Base-by-base conservation (phyloP, 2,797 vertebrate genomes). In the Hydrophis major region DNA sequence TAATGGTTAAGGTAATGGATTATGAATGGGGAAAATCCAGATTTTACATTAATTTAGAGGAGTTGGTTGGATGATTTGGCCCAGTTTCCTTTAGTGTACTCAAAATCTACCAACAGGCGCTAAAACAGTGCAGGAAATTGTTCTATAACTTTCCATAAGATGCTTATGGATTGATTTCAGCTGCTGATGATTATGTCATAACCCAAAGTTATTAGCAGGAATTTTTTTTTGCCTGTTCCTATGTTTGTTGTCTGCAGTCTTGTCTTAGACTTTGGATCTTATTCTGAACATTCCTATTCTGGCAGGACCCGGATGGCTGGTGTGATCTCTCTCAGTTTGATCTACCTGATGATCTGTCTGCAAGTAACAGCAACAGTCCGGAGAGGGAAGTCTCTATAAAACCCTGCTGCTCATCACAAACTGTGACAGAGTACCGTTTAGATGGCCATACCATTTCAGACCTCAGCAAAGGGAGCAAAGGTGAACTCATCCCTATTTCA, bases 401-500 rank as follows among this genome's bases (percentile, higher is more conserved):
- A 78, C 92, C 97, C 0, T 57, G 96, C 0, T 27, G 94, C 0
- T 92, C 56, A 0, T 87, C 94, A 6, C 94, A 97, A 87, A 98
- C 92, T 0, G 97, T 99, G 91, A 98, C 99, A 0, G 99, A 99
- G 97, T 99, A 99, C 95, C 98, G 99, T 22, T 97, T 99, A 93
- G 99, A 99, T 0, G 99, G 98, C 92, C 99, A 99, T 86, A 97
- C 99, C 53, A 97, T 99, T 96, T 99, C 99, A 0, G 99, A 99
- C 96, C 97, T 99, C 57, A 99, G 99, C 97, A 99, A 98, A 93
- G 96, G 98, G 96, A 99, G 98, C 97, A 98, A 98, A 56, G 99
- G 99, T 0, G 99, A 99, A 92, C 98, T 99, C 93, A 99, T 99
- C 94, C 99, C 99, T 50, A 99, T 99, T 91, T 99, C 99, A 0